These are phyloP conservation scores for Rhynchomys soricoides DNA, from an alignment of 2,113 vertebrate genomes.

Conservation along the genomic window DNA sequence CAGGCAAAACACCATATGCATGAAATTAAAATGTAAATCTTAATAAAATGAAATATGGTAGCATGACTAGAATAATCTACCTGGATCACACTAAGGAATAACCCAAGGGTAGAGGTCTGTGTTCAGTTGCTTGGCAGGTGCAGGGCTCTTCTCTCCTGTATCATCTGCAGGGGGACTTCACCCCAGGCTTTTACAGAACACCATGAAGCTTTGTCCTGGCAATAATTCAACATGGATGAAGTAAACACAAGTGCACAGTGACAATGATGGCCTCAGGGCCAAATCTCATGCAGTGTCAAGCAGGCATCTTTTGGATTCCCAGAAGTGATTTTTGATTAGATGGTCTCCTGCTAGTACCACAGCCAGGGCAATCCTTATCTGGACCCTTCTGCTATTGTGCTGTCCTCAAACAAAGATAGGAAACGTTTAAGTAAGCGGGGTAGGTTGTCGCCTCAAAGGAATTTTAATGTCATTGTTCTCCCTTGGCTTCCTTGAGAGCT, in stretches of 20 bases:
- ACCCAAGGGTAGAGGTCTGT: fast-evolving
- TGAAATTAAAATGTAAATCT: neutral
- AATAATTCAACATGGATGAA: neutral
- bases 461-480: constrained; percentile 22
- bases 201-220: neutral
- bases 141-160: neutral
- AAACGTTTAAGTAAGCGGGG: neutral
- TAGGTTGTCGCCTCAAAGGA: constrained; percentile 18
- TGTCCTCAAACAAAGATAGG: constrained; percentile 22
- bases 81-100: neutral
- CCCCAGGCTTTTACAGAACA: neutral
- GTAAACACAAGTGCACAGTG: neutral
- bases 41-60: neutral
- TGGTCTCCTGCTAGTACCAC: neutral
- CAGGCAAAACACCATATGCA: neutral
- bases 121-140: neutral
- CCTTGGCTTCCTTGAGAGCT: constrained; percentile 1
- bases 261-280: neutral
- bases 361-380: neutral
- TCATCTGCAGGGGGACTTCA: neutral
- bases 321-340: neutral
- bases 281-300: neutral
- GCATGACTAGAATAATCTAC: neutral
- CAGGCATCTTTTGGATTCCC: neutral
- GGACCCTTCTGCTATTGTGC: neutral